Base-by-base conservation (phyloP, 2,888 invertebrate genomes). In the Maniola hyperantus region DNA sequence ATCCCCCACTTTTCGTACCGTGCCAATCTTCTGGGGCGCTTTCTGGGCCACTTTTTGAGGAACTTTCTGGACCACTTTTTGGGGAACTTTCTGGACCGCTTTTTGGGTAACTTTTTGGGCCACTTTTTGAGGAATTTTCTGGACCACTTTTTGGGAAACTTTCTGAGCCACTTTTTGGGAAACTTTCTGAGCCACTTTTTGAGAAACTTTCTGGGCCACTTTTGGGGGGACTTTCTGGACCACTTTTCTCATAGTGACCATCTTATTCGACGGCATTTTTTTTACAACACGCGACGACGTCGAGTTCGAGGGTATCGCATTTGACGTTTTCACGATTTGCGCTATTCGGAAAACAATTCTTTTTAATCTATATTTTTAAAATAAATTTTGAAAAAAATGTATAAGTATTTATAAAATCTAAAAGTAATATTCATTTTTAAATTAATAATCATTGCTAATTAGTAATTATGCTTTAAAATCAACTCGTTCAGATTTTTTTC, bases 1-100 rank as follows among this genome's bases (percentile, higher is more conserved):
- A 72, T 88, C 88, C 39, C 77, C 78, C 18, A 77, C 78, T 65
- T 85, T 88, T 68, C 85, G 77, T 13, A 78, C 75, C 0, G 73
- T 75, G 1, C 73, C 80, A 72, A 79, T 71, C 66, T 83, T 85
- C 72, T 78, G 78, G 62, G 82, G 74, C 20, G 13, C 11, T 51
- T 51, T 51, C 20, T 48, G 48, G 8, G 48, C 48, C 48, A 18
- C 48, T 48, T 48, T 48, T 42, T 42, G 42, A 13, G 13, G 13
- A 2, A 42, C 42, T 42, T 42, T 42, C 13, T 42, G 42, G 42
- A 13, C 42, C 42, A 13, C 42, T 42, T 42, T 42, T 13, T 42
- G 42, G 42, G 13, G 13, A 8, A 42, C 42, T 42, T 42, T 42
- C 39, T 42, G 39, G 39, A 2, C 10, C 39, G 2, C 11, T 42